Conservation (phyloP, 2,797 vertebrate species). For the Remorina albescens region DNA sequence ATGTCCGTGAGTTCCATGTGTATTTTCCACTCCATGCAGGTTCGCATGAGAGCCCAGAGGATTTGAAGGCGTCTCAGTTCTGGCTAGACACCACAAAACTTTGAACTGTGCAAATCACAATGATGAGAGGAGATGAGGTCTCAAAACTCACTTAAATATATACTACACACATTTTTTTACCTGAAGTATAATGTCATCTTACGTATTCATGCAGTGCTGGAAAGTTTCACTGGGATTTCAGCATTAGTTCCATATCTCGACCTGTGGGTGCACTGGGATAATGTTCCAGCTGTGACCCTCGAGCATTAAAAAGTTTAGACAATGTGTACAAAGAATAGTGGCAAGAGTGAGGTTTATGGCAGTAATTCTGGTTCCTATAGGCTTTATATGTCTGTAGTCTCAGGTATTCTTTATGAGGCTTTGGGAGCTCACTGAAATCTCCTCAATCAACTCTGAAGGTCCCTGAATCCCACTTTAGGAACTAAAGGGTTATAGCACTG, state of each 20-base stretch:
- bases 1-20: slow-evolving; percentile 52
- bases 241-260: slow-evolving; percentile 5
- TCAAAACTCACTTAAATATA: slow-evolving; percentile 17
- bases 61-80: slow-evolving; percentile 52
- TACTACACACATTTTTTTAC: slow-evolving; percentile 32
- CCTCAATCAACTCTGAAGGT: slow-evolving; percentile 3
- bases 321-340: background rate
- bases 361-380: slow-evolving; percentile 23
- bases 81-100: slow-evolving; percentile 61
- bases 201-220: slow-evolving; percentile 19
- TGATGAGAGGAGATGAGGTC: slow-evolving; percentile 67
- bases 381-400: slow-evolving; percentile 54
- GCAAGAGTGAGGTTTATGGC: slow-evolving; percentile 3
- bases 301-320: background rate
- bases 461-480: slow-evolving; percentile 19
- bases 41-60: slow-evolving; percentile 48
- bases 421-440: slow-evolving; percentile 19
- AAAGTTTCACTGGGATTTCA: slow-evolving; percentile 3
- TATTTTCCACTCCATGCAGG: slow-evolving; percentile 36
- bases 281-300: slow-evolving; percentile 2
- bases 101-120: slow-evolving; percentile 59
- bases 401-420: slow-evolving; percentile 35
- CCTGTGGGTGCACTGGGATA: background rate
- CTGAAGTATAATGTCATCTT: slow-evolving; percentile 9
- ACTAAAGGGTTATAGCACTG: slow-evolving; percentile 4